Evolutionary conservation across 2,888 invertebrate species (phyloP).

Genomic region (Octodonta nipae): DNA sequence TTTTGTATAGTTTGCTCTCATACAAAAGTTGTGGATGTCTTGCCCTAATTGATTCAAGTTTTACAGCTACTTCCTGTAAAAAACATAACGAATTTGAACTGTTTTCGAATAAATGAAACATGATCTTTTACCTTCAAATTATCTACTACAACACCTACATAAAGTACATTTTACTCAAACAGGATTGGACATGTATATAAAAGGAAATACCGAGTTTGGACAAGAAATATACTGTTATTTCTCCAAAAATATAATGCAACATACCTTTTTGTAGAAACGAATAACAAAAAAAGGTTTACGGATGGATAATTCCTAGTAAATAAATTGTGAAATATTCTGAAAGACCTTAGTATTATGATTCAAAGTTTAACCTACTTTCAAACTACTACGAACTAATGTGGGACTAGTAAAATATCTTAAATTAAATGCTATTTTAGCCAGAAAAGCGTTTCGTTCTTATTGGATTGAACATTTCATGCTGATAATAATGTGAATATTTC

Average conservation of each 20-base stretch:
- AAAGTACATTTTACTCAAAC: no score
- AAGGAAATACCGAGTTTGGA: no score
- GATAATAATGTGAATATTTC: slow-evolving; percentile 4
- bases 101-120: no score
- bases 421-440: slow-evolving; percentile 14
- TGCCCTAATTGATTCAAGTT: slow-evolving; percentile 91
- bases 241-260: no score
- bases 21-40: slow-evolving; percentile 97
- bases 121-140: no score
- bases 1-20: slow-evolving; percentile 97
- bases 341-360: slow-evolving; percentile 24
- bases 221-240: no score
- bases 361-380: slow-evolving; percentile 34
- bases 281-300: no score
- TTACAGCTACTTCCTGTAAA: slow-evolving; percentile 91
- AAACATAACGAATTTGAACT: no score
- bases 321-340: slow-evolving; percentile 27
- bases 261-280: no score
- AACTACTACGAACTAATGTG: slow-evolving; percentile 22
- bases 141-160: no score
- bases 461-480: slow-evolving; percentile 1
- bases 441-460: slow-evolving; percentile 11
- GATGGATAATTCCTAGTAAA: no score
- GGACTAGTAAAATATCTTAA: slow-evolving; percentile 10
- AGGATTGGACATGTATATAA: no score